Percentiles rank a stretch among this genome's conserved stretches.
Evolutionary conservation across 1,140 invertebrate genomes (phyloP).

Genomic region (Penaeus chinensis): DNA sequence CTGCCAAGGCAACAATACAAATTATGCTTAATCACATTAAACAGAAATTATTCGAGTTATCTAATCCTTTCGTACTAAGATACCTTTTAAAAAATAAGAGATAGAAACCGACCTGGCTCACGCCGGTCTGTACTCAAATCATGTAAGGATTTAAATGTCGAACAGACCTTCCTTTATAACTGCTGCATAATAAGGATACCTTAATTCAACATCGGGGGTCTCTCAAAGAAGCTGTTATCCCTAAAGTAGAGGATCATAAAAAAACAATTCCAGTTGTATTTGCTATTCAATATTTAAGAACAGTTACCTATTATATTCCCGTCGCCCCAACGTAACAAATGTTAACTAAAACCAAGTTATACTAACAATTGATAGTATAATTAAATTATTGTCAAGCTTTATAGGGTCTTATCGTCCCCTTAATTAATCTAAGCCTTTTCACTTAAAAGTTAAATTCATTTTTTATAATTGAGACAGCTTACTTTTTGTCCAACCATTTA

Average conservation of each 20-base stretch:
- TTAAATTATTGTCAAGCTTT: too few species aligned
- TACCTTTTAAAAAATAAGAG: constrained; percentile 70
- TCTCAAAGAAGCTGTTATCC: too few species aligned
- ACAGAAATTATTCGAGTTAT: constrained; percentile 65
- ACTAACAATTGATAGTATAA: too few species aligned
- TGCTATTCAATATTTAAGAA: too few species aligned
- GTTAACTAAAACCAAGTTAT: too few species aligned
- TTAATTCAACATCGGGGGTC: constrained; percentile 83
- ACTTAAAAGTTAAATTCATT: constrained; percentile 26
- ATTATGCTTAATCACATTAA: constrained; percentile 42
- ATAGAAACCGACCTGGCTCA: constrained; percentile 68
- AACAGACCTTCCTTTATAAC: too few species aligned
- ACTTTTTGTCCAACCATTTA: constrained; percentile 41
- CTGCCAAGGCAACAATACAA: neutral
- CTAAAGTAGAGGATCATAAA: too few species aligned
- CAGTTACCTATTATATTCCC: too few species aligned
- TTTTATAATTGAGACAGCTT: neutral
- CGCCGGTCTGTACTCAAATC: too few species aligned
- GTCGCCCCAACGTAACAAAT: too few species aligned
- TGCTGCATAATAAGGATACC: constrained; percentile 74
- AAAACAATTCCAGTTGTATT: too few species aligned
- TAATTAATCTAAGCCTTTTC: neutral
- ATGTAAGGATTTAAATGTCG: too few species aligned
- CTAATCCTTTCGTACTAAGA: constrained; percentile 77
- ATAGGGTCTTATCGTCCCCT: neutral